Evolutionary conservation across 2,797 vertebrate species (phyloP).

Genomic region (Limnodromus scolopaceus): DNA sequence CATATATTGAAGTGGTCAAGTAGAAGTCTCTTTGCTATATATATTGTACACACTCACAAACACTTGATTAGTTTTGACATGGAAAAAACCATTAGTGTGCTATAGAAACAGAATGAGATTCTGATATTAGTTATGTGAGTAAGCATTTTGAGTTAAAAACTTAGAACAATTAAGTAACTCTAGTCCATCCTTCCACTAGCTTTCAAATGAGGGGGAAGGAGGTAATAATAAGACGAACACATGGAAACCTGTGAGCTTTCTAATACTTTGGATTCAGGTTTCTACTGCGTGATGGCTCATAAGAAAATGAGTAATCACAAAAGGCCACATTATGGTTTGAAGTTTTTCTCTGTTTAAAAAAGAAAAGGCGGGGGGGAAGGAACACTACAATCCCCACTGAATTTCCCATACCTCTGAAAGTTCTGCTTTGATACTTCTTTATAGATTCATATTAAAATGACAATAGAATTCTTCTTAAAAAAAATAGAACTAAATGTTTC

Average conservation of each 20-base stretch:
- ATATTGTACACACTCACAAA: not conserved
- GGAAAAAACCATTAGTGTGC: not conserved
- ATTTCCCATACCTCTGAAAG: not conserved
- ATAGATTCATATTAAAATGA: not conserved
- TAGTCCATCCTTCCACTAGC: not conserved
- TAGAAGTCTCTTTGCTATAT: not conserved
- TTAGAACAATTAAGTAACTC: not conserved
- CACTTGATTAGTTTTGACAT: not conserved
- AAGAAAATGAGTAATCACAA: not conserved
- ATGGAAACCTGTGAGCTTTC: not conserved
- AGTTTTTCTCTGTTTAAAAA: not conserved
- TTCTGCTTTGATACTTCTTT: not conserved
- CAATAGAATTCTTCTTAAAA: not conserved
- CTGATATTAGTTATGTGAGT: not conserved
- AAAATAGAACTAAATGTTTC: not conserved
- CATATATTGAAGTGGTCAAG: not conserved
- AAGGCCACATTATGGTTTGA: not conserved
- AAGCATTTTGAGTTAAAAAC: not conserved
- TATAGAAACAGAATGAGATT: not conserved
- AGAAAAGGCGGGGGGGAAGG: rapidly evolving
- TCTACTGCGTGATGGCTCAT: not conserved
- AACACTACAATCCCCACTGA: not conserved
- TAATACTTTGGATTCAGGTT: not conserved
- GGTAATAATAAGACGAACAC: not conserved
- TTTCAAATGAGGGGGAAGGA: not conserved